phyloP scores from a whole-genome alignment of 2,113 vertebrate genomes.

The Eulacestoma nigropectus region DNA sequence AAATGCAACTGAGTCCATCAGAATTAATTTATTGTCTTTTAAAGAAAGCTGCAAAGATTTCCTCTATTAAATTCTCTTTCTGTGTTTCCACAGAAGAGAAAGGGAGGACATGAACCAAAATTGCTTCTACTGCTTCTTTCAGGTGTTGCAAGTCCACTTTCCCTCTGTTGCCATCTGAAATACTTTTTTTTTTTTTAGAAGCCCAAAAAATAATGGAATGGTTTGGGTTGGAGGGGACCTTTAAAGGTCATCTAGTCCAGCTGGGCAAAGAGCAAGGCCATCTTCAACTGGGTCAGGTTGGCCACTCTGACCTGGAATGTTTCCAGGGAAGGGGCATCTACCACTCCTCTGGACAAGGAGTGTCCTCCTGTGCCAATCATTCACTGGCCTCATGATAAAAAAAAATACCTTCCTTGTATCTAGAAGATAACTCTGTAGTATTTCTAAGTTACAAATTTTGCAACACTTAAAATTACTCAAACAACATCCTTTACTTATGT shows the following conservation, averaged over 20 bases:
- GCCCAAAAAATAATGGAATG: background rate
- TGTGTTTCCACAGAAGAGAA: background rate
- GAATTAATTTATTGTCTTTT: background rate
- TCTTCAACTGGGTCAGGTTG: background rate
- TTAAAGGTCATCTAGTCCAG: background rate
- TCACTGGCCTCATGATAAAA: background rate
- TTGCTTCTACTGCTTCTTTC: background rate
- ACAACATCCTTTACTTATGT: background rate
- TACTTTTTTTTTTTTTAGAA: background rate
- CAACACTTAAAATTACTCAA: background rate
- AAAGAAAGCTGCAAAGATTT: background rate
- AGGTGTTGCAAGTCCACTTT: background rate
- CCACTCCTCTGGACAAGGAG: background rate
- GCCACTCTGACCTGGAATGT: background rate
- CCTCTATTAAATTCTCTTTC: background rate
- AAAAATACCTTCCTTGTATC: background rate
- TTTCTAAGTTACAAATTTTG: background rate
- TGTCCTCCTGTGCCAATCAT: background rate
- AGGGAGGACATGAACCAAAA: background rate
- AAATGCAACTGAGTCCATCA: background rate
- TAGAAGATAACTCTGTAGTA: background rate
- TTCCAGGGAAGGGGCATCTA: background rate
- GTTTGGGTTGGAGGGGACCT: background rate
- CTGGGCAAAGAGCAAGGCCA: background rate
- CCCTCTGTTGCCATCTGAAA: background rate